phyloP scores from a whole-genome alignment of 2,888 invertebrate species.

The Saturnia japonica region DNA sequence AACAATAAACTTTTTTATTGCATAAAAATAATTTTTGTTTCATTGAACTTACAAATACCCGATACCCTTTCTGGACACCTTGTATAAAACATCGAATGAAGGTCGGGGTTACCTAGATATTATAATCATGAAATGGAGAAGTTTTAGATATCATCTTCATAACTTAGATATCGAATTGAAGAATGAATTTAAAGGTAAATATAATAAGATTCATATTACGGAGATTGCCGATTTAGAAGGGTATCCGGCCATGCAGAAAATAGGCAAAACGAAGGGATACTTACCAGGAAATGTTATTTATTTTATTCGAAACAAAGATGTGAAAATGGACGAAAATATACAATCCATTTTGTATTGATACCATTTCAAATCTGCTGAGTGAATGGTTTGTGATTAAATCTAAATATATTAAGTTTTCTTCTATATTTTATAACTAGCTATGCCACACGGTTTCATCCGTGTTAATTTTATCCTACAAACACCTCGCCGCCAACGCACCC shows the following conservation, averaged over 20 bases:
- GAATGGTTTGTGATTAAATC: not conserved
- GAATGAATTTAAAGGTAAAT: not conserved
- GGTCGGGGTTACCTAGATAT: too few relatives aligned
- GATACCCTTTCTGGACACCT: too few relatives aligned
- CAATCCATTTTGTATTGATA: not conserved
- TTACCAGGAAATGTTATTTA: not conserved
- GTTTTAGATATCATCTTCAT: not conserved
- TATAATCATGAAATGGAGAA: not conserved
- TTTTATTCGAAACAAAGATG: slow-evolving; percentile 16
- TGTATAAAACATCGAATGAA: too few relatives aligned
- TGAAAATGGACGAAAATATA: slow-evolving; percentile 7
- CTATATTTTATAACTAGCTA: not conserved
- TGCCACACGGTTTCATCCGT: too few relatives aligned
- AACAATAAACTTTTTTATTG: too few relatives aligned
- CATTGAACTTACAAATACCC: too few relatives aligned
- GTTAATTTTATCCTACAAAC: too few relatives aligned
- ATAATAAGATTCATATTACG: slow-evolving; percentile 9
- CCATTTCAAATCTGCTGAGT: slow-evolving; percentile 6
- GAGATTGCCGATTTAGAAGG: slow-evolving; percentile 3
- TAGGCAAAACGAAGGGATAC: slow-evolving; percentile 3
- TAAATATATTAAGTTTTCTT: not conserved
- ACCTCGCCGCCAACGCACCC: too few relatives aligned
- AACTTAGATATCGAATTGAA: not conserved
- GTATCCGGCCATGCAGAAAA: not conserved
- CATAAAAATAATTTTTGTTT: too few relatives aligned